Conservation (phyloP, 2,888 invertebrate species). For the Melolontha melolontha region DNA sequence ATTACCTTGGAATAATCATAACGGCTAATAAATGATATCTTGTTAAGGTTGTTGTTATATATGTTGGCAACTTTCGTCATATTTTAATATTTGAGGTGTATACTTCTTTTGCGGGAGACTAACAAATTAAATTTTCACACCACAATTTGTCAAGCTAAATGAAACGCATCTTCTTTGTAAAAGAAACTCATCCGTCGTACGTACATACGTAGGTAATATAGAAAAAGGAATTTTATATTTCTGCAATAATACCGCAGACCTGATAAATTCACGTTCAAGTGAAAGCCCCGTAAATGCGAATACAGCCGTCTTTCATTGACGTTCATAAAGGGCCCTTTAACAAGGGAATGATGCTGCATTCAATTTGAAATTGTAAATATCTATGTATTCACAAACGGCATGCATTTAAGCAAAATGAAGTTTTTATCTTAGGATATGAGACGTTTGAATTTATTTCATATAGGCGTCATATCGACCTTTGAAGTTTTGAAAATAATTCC, state of each 20-base stretch:
- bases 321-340: conserved; percentile 17
- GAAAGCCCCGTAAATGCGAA: conserved; percentile 12
- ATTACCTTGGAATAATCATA: too few species aligned
- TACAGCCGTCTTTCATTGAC: conserved; percentile 7
- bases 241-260: conserved; percentile 5
- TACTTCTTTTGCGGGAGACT: not conserved
- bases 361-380: conserved; percentile 34
- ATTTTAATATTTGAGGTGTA: too few species aligned
- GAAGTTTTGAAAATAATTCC: too few species aligned
- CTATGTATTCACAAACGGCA: conserved; percentile 15
- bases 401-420: conserved; percentile 10
- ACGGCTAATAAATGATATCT: too few species aligned
- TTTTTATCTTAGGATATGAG: conserved; percentile 11
- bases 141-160: conserved; percentile 25
- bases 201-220: conserved; percentile 16
- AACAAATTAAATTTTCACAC: conserved; percentile 13
- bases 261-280: conserved; percentile 29
- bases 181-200: conserved; percentile 7
- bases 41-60: too few species aligned
- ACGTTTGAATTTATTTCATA: conserved; percentile 3
- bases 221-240: conserved; percentile 23
- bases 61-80: too few species aligned
- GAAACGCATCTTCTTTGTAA: conserved; percentile 10
- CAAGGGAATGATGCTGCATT: conserved; percentile 29
- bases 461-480: too few species aligned